Evolutionary conservation across 1,140 invertebrate species (phyloP), one percentile per base, ranked within the genome.

Genomic region (Zaprionus davidi): DNA sequence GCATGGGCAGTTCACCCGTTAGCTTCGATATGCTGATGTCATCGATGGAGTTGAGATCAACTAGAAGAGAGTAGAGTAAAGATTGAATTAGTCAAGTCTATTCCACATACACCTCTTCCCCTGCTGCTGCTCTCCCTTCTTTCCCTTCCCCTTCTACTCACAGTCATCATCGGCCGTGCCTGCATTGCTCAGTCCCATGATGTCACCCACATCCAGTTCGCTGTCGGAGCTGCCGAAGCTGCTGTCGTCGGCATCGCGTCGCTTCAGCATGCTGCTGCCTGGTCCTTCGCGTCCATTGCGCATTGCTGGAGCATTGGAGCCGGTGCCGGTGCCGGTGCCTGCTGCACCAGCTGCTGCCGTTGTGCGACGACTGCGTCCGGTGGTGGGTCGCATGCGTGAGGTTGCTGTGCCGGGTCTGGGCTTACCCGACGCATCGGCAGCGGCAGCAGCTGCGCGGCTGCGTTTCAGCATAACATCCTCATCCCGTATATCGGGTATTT

Each of bases 21-120:
- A 92, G 77, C 55, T 93, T 93, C 17, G 90, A 90, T 66, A 92
- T 90, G 77, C 91, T 91, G 3, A 92, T 91, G 62, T 92, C 91
- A 12, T 92, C 92, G 15, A 92, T 91, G 11, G 92, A 92, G 53
- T 91, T 91, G 13, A 92, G 75, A 68, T 91, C 92, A 71, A 91
- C 91, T 92, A 17, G 5, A 46, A 13, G 31, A 20, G 1, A 55
- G 44, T 20, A 68, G 2, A 64, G 9, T 20, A n/a, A n/a, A 3
- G 15, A 9, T 53, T 26, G 15, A 0, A 2, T 56, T 56, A 26
- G 15, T n/a, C 49, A 17, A 4, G 4, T 5, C 13, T n/a, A 44
- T 28, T 28, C 9, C 26, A 28, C 26, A 28, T 28, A 31, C 9
- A 0, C 53, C 53, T 9, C 15, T 17, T 26, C 15, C 53, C 53